Percentiles rank a stretch among this genome's conserved stretches.
Evolutionary conservation across 1,140 invertebrate species (phyloP).

Genomic region (Cydia splendana): DNA sequence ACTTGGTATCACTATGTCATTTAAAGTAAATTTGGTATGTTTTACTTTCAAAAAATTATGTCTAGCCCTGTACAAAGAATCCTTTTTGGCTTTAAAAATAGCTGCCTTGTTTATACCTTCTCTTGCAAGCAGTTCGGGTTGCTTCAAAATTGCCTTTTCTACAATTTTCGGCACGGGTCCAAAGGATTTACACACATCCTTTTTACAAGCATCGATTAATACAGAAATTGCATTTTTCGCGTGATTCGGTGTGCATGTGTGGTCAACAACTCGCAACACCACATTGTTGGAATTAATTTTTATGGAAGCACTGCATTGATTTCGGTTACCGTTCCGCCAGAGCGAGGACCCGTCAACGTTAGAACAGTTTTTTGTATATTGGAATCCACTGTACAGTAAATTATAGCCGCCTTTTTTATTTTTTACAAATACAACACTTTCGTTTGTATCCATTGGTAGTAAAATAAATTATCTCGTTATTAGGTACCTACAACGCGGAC

Average conservation of each 20-base stretch:
- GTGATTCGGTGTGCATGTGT: background rate
- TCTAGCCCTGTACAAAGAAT: slow-evolving; percentile 6
- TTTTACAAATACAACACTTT: too few species aligned
- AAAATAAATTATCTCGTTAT: too few species aligned
- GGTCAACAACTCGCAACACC: background rate
- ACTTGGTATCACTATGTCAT: background rate
- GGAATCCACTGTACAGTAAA: too few species aligned
- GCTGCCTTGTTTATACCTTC: slow-evolving; percentile 13
- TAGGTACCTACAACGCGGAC: too few species aligned
- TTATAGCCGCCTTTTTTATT: too few species aligned
- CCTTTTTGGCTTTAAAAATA: slow-evolving; percentile 9
- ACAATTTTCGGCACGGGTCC: background rate
- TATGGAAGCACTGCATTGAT: slow-evolving; percentile 12
- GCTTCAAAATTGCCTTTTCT: background rate
- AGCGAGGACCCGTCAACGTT: background rate
- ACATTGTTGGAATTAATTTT: slow-evolving; percentile 16
- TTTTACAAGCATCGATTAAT: background rate
- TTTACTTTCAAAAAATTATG: background rate
- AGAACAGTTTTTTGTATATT: too few species aligned
- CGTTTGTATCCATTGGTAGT: too few species aligned
- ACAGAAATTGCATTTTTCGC: background rate
- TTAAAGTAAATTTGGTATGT: background rate
- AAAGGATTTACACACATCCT: slow-evolving; percentile 17
- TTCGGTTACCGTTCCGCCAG: slow-evolving; percentile 6
- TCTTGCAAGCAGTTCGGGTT: background rate